Evolutionary conservation across 2,888 invertebrate species (phyloP), one percentile per base, ranked within the genome.

Genomic region (Epinotia ramella): DNA sequence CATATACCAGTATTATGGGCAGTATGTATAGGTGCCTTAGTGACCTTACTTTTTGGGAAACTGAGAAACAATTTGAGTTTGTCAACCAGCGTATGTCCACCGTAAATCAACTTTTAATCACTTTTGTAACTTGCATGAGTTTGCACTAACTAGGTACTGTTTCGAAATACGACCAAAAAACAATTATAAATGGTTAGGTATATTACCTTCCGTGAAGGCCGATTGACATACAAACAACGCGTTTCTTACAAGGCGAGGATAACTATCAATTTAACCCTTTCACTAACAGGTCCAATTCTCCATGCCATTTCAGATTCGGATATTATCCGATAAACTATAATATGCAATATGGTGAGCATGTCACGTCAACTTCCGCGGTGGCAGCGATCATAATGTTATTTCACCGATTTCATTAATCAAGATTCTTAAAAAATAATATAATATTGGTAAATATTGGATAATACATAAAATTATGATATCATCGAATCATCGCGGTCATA

Each of bases 111-210:
- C 5, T 33, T 40, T 40, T 6, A 18, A 11, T 59, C 24, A 12
- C 13, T 18, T 24, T 49, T 62, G 44, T n/a, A 33, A 64, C 56
- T 46, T 44, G 24, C 28, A 28, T 53, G 18, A 57, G 13, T 57
- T 64, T 53, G 33, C 24, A 56, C 24, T 68, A 9, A 16, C 20
- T 13, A 13, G 9, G 28, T 33, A 68, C 57, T 65, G 64, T 70
- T 74, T 49, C 64, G 49, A 70, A 69, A 70, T 59, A 18, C 65
- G 74, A 49, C 59, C 57, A 63, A 40, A 44, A 57, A 57, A 53
- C 24, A 70, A 64, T 73, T 73, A 69, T 56, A 56, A 72, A 59
- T 74, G 63, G 57, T n/a, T n/a, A n/a, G n/a, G n/a, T n/a, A 33
- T 57, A 59, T 65, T 67, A 60, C 72, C 28, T 65, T 18, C 20